These are phyloP conservation scores for Trichonephila clavipes DNA, from an alignment of 1,140 invertebrate genomes.

Conservation along the genomic window DNA sequence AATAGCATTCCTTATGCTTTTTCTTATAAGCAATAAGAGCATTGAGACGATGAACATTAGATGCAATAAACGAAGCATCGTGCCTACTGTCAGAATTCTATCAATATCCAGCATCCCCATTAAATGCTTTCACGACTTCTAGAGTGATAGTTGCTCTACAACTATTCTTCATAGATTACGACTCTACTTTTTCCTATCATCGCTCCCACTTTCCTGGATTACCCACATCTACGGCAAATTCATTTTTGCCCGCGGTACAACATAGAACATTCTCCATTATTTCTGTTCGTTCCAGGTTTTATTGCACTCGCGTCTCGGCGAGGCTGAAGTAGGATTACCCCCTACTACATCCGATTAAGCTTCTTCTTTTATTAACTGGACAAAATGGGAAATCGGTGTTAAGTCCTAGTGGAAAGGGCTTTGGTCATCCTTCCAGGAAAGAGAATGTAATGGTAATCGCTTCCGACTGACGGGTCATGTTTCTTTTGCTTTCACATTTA, in stretches of 20 bases:
- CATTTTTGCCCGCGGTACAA: slow-evolving; percentile 28
- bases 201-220: slow-evolving; percentile 40
- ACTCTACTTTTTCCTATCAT: slow-evolving; percentile 48
- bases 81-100: neutral
- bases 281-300: neutral
- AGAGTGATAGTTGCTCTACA: neutral
- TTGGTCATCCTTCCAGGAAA: neutral
- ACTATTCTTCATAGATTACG: slow-evolving; percentile 11
- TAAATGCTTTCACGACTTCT: neutral
- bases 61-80: neutral
- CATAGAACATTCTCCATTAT: neutral
- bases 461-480: slow-evolving; percentile 29
- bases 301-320: neutral
- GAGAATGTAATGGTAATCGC: slow-evolving; percentile 49
- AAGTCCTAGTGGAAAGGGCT: slow-evolving; percentile 40
- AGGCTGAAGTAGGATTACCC: slow-evolving; percentile 56
- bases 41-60: neutral
- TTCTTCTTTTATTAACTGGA: slow-evolving; percentile 69
- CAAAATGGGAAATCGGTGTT: slow-evolving; percentile 67
- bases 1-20: too few species aligned
- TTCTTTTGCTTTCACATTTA: slow-evolving; percentile 11
- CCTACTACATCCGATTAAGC: slow-evolving; percentile 69
- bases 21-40: neutral
- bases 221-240: slow-evolving; percentile 50
- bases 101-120: neutral